phyloP scores from a whole-genome alignment of 2,888 invertebrate species.

The Drosophila histrio region DNA sequence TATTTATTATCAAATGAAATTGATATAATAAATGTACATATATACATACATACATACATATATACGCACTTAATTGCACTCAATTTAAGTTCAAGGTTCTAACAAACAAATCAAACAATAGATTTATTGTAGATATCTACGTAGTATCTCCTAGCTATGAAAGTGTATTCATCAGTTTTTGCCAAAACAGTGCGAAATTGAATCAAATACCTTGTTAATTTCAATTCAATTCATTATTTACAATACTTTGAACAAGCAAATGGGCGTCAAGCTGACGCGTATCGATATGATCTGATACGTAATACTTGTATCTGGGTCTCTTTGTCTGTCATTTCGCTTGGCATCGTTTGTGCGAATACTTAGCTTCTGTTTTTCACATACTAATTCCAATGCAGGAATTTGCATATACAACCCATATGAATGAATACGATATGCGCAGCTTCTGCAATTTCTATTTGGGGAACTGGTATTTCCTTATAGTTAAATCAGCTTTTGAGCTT shows the following conservation, averaged over 20 bases:
- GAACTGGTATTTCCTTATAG: conserved; percentile 4
- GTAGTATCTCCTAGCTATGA: no score
- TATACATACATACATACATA: conserved; percentile 1
- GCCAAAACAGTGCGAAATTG: conserved; percentile 35
- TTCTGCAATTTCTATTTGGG: conserved; percentile 42
- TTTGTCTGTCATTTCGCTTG: conserved; percentile 65
- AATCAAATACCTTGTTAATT: conserved; percentile 20
- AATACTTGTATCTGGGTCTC: conserved; percentile 9
- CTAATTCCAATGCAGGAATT: conserved; percentile 41
- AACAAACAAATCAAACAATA: conserved; percentile 49
- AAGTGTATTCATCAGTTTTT: conserved; percentile 14
- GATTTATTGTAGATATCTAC: conserved; percentile 10
- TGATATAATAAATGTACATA: conserved; percentile 33
- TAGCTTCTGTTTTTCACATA: conserved; percentile 63
- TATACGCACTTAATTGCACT: conserved; percentile 44
- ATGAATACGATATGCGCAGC: conserved; percentile 9
- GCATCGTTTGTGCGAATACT: conserved; percentile 32
- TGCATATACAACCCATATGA: conserved; percentile 35
- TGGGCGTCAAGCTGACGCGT: conserved; percentile 12
- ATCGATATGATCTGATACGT: conserved; percentile 29
- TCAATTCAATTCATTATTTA: conserved; percentile 16
- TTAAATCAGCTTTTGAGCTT: background rate
- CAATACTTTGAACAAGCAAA: background rate
- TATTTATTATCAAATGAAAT: conserved; percentile 47
- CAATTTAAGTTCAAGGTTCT: conserved; percentile 69